A percentile compares a stretch with the other conserved stretches of the same genome.
Conservation (phyloP, 2,113 vertebrate species). For the Tauraco erythrolophus region DNA sequence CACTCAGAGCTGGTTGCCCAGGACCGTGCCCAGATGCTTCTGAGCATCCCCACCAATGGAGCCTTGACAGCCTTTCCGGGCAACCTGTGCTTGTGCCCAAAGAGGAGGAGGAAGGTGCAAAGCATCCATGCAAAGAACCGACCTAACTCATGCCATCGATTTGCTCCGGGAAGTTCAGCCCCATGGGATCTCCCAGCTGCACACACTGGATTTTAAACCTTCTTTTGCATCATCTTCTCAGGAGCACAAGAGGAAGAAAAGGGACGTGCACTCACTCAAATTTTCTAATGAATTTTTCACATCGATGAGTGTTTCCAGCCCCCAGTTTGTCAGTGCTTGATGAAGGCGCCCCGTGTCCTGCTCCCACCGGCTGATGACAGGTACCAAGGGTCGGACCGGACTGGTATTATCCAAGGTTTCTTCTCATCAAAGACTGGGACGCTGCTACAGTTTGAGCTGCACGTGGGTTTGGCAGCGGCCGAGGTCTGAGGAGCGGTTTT, state of each 20-base stretch:
- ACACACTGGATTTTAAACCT: background rate
- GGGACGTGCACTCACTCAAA: background rate
- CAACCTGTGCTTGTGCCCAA: background rate
- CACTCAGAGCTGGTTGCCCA: too few species aligned
- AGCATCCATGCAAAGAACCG: background rate
- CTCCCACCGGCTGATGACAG: background rate
- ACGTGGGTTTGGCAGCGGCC: background rate
- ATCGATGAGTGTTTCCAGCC: accelerated
- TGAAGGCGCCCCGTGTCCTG: background rate
- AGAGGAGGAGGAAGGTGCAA: background rate
- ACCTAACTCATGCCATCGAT: background rate
- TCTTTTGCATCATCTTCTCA: background rate
- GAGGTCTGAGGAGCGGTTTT: background rate
- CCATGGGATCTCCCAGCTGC: background rate
- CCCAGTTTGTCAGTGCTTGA: too few species aligned
- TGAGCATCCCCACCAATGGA: background rate
- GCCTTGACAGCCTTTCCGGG: background rate
- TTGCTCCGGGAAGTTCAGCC: background rate
- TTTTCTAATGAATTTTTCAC: background rate
- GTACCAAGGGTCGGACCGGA: background rate
- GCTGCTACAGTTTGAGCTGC: background rate
- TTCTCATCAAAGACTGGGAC: background rate
- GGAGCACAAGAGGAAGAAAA: background rate
- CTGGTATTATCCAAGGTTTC: background rate
- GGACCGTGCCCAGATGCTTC: background rate